Base-by-base conservation (phyloP, 2,888 invertebrate genomes). In the Melanophora roralis region DNA sequence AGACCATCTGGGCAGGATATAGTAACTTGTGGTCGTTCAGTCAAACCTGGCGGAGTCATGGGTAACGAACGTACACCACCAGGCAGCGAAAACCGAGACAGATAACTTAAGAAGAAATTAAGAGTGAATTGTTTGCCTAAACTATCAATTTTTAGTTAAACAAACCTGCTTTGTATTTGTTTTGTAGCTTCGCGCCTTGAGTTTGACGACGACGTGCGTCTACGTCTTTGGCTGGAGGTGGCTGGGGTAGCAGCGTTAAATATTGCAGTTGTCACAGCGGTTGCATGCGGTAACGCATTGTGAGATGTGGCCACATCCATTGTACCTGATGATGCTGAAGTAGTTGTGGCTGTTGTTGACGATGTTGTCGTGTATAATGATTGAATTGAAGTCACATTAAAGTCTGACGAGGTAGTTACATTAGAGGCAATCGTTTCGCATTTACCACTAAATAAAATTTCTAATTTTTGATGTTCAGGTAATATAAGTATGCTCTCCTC, bases 41-140 rank as follows among this genome's bases (percentile, higher is more conserved):
- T 85, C 87, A 90, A 82, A 83, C 91, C 85, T 83, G 90, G 90
- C 5, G 93, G 93, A 51, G 93, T 93, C 57, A 93, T 91, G 53
- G 90, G 89, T 64, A 89, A 83, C 43, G 89, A 89, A 40, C 87
- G 85, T 34, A 86, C 84, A 65, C 88, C 88, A 40, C 88, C 85
- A 47, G 88, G 84, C 71, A 88, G 84, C 57, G 88, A 87, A 83
- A 87, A 88, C 73, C 87, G 85, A 51, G 86, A 87, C 75, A 86
- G 85, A 80, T 87, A 84, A 77, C 88, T 87, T n/a, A 36, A 9
- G 21, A 72, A 21, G 34, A 2, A 6, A 69, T 19, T 21, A 23
- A 36, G 2, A 40, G 8, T 14, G 1, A n/a, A 12, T 40, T 5
- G 51, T 36, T 19, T 32, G n/a, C 5, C 27, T 12, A 51, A 7